phyloP scores from a whole-genome alignment of 2,797 vertebrate genomes.

The Falco biarmicus region DNA sequence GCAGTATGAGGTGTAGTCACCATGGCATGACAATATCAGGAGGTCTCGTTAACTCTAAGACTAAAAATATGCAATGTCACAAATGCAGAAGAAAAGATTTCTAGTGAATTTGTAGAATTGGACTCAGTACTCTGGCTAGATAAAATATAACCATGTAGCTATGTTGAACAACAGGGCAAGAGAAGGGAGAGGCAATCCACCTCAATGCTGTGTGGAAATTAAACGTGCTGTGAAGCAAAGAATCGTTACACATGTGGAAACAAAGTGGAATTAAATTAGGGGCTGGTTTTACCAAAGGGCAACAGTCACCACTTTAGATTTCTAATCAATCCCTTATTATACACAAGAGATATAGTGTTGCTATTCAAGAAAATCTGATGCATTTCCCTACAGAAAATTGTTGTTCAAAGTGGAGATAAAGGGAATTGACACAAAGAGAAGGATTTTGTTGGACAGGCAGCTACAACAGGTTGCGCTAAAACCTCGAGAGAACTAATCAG shows the following conservation, averaged over 20 bases:
- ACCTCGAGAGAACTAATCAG: not conserved
- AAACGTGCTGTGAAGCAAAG: not conserved
- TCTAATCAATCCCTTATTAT: not conserved
- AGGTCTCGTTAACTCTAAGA: not conserved
- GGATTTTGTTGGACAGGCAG: not conserved
- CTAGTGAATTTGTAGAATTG: not conserved
- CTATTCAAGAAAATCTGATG: not conserved
- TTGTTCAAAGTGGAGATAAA: not conserved
- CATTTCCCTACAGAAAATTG: not conserved
- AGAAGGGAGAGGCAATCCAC: not conserved
- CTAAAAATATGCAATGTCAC: not conserved
- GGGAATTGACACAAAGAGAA: not conserved
- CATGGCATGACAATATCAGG: too few species aligned
- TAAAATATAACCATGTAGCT: not conserved
- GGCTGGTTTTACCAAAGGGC: not conserved
- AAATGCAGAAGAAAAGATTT: not conserved
- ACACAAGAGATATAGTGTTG: not conserved
- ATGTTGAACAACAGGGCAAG: accelerated
- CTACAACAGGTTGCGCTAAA: not conserved
- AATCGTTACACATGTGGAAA: not conserved
- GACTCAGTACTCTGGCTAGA: too few species aligned
- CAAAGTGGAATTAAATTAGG: not conserved
- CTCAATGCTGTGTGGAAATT: not conserved
- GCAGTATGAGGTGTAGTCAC: too few species aligned
- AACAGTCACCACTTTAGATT: not conserved